Evolutionary conservation across 2,797 vertebrate genomes (phyloP).

Genomic region (Brachyrhaphis roseni): DNA sequence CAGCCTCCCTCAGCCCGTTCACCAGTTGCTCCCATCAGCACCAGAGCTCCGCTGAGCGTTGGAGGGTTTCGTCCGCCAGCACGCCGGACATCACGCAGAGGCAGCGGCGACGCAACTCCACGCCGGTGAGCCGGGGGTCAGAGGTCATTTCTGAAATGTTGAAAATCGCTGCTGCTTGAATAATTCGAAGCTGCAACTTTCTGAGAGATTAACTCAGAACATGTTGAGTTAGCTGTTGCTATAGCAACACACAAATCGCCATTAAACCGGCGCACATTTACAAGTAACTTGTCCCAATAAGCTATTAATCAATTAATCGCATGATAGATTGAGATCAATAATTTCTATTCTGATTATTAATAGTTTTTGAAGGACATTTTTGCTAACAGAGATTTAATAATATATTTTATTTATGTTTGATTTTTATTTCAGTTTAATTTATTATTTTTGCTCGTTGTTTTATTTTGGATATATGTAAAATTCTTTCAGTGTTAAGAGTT

Average conservation of each 20-base stretch:
- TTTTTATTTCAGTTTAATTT: too few species aligned
- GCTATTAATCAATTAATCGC: too few species aligned
- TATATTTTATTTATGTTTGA: too few species aligned
- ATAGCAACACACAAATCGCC: not conserved
- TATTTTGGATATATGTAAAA: too few species aligned
- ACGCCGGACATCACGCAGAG: conserved; percentile 88
- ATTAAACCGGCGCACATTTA: too few species aligned
- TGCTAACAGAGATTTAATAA: too few species aligned
- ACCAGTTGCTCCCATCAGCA: conserved; percentile 84
- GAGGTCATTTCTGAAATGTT: not conserved
- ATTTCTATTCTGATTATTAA: too few species aligned
- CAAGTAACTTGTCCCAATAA: too few species aligned
- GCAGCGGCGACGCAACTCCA: conserved; percentile 78
- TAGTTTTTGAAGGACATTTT: too few species aligned
- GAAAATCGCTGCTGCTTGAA: not conserved
- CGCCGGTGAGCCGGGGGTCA: conserved; percentile 75
- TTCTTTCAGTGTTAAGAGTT: too few species aligned
- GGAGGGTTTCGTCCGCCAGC: conserved; percentile 81
- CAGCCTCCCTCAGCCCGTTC: conserved; percentile 89
- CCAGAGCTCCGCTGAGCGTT: conserved; percentile 83
- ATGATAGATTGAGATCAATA: too few species aligned
- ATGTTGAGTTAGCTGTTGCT: not conserved
- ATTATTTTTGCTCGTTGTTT: too few species aligned
- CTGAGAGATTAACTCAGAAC: not conserved
- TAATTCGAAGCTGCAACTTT: not conserved